Conservation (phyloP, 2,797 vertebrate genomes). For the Miichthys miiuy region DNA sequence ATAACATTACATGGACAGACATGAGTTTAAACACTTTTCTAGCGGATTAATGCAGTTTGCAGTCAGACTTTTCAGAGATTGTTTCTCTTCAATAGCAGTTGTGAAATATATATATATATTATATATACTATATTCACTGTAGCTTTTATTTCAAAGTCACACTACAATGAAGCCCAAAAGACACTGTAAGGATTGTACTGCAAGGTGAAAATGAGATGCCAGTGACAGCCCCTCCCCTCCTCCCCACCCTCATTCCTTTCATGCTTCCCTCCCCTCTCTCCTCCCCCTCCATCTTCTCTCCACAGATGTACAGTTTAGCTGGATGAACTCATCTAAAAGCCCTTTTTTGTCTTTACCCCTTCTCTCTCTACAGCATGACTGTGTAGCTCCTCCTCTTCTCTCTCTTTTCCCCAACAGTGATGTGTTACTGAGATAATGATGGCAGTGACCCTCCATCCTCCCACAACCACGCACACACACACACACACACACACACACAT, state of each 20-base stretch:
- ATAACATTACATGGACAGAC: neutral
- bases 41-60: neutral
- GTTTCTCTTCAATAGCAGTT: neutral
- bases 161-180: neutral
- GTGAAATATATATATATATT: too few species aligned
- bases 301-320: conserved; percentile 84
- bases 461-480: conserved; percentile 51
- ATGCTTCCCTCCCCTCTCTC: conserved; percentile 36
- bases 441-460: conserved; percentile 80
- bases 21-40: neutral
- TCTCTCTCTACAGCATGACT: conserved; percentile 87
- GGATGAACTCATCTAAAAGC: conserved; percentile 83
- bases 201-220: conserved; percentile 23
- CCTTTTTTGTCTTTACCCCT: conserved; percentile 82
- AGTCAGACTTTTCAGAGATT: neutral
- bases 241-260: conserved; percentile 27
- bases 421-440: conserved; percentile 87
- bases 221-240: conserved; percentile 2
- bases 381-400: conserved; percentile 83
- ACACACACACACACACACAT: conserved; percentile 26
- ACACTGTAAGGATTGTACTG: neutral
- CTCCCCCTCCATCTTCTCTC: conserved; percentile 74
- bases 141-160: neutral
- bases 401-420: conserved; percentile 85
- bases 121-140: neutral